These are phyloP conservation scores for Mohoua ochrocephala DNA, from an alignment of 2,113 vertebrate species.

Conservation along the genomic window DNA sequence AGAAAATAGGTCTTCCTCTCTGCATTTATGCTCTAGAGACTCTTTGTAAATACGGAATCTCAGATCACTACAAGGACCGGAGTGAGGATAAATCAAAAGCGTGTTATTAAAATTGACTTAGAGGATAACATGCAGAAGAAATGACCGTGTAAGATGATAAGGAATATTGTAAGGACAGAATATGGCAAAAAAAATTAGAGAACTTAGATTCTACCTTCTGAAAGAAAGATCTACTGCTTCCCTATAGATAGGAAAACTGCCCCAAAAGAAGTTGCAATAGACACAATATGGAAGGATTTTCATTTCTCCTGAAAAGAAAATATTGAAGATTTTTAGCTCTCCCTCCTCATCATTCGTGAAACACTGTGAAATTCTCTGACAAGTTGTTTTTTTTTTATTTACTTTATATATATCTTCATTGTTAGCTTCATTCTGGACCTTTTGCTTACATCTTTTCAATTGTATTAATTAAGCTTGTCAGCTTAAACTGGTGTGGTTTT, in stretches of 20 bases:
- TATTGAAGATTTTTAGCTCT: neutral
- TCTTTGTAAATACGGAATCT: neutral
- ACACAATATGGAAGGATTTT: neutral
- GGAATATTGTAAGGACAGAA: neutral
- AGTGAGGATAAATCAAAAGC: neutral
- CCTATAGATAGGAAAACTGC: neutral
- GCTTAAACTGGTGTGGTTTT: neutral
- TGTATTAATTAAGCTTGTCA: neutral
- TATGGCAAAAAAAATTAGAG: neutral
- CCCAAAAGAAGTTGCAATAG: neutral
- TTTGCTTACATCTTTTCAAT: neutral
- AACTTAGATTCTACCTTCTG: neutral
- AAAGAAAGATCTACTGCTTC: neutral
- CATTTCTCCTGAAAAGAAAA: neutral
- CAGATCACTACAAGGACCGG: neutral
- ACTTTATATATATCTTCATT: neutral
- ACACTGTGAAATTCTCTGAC: neutral
- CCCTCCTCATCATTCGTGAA: neutral
- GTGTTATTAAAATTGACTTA: neutral
- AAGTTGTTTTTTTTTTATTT: neutral
- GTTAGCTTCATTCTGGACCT: neutral
- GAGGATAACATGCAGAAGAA: neutral
- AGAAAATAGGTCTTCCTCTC: neutral
- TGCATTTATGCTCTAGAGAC: neutral
- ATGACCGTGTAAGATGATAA: neutral